Percentiles rank a stretch among this genome's conserved stretches.
Conservation (phyloP, 1,140 invertebrate genomes). For the Hycleus phaleratus region DNA sequence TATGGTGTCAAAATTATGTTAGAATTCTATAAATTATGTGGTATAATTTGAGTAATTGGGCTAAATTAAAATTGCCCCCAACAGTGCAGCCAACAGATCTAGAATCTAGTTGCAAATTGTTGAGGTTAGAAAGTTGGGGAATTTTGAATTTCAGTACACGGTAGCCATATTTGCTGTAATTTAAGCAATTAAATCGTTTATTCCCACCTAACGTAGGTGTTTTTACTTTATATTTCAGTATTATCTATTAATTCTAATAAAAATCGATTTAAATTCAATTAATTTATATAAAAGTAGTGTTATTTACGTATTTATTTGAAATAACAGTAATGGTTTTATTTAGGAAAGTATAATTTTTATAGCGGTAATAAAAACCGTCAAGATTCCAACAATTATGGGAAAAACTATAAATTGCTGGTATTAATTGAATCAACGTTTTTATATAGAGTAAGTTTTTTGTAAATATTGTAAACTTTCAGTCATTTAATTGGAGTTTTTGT, state of each 20-base stretch:
- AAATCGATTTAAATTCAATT: too few relatives aligned
- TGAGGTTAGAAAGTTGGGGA: not conserved
- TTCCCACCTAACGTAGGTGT: conserved; percentile 13
- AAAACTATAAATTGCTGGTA: not conserved
- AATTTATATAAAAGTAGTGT: too few relatives aligned
- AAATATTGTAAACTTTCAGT: too few relatives aligned
- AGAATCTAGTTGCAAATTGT: conserved; percentile 1
- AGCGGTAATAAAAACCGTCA: not conserved
- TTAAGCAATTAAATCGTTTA: conserved; percentile 23
- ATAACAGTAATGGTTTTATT: not conserved
- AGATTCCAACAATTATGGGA: not conserved
- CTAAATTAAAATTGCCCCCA: too few relatives aligned
- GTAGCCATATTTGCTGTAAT: conserved; percentile 21
- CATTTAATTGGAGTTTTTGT: not conserved
- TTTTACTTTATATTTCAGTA: conserved; percentile 1
- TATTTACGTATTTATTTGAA: too few relatives aligned
- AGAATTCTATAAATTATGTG: too few relatives aligned
- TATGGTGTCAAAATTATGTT: too few relatives aligned
- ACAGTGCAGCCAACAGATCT: not conserved
- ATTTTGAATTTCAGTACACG: not conserved
- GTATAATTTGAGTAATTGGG: too few relatives aligned
- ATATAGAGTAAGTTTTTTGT: not conserved
- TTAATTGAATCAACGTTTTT: not conserved
- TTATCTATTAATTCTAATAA: too few relatives aligned
- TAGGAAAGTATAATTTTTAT: not conserved